phyloP scores from a whole-genome alignment of 53 echinoderm and acorn worm species.

The Temnopleurus reevesii region DNA sequence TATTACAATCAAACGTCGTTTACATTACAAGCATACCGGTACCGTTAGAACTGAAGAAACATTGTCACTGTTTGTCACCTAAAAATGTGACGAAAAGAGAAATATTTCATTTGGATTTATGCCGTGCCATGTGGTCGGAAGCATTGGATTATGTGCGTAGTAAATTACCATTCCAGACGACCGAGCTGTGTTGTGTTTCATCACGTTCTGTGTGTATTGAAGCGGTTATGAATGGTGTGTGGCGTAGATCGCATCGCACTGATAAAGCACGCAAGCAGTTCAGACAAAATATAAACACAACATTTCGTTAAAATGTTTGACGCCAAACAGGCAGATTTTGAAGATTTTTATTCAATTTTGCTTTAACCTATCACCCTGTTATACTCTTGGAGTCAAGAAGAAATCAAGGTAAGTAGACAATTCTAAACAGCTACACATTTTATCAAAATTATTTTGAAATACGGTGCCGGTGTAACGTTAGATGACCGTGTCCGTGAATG shows the following conservation, averaged over 20 bases:
- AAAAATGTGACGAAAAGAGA: not conserved
- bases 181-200: not conserved
- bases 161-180: constrained; percentile 28
- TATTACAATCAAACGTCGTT: too few species aligned
- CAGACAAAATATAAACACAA: constrained; percentile 10
- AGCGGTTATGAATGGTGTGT: not conserved
- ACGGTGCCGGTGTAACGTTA: too few species aligned
- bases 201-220: not conserved
- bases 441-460: too few species aligned
- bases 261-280: not conserved
- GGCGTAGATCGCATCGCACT: not conserved
- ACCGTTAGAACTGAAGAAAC: too few species aligned
- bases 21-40: not conserved
- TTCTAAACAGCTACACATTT: too few species aligned
- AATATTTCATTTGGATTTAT: not conserved
- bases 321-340: not conserved
- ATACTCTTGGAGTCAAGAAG: not conserved
- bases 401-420: not conserved
- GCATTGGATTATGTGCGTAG: constrained; percentile 23
- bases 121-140: constrained; percentile 1
- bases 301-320: not conserved
- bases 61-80: too few species aligned
- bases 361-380: too few species aligned
- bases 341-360: not conserved
- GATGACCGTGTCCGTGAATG: too few species aligned